Evolutionary conservation across 2,888 invertebrate species (phyloP), one percentile per base, ranked within the genome.

Genomic region (Drosophila mulleri): DNA sequence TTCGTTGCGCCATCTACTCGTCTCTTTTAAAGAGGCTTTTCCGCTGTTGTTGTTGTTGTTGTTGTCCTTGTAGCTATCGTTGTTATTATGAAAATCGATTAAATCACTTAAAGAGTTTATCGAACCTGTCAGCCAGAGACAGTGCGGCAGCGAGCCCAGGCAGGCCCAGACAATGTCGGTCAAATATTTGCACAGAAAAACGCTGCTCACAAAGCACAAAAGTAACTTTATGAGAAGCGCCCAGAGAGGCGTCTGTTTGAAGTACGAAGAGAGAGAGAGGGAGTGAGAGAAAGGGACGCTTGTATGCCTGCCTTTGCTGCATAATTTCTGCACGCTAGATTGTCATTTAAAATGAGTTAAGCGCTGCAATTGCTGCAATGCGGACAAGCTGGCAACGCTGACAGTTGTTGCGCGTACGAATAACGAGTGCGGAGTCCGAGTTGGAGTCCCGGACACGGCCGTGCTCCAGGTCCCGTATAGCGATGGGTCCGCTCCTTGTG

Each of bases 291-390:
- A 2, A 7, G n/a, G 32, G 32, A 7, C 32, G 32, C 11, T 32
- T 20, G 35, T 20, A 9, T 9, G 41, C 16, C 14, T 7, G 12
- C 35, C 48, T 42, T 50, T 50, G 60, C 59, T 42, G 81, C 82
- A 89, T 89, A 84, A 81, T 77, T 87, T 85, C 64, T 78, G 90
- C 91, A 91, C 91, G 91, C 91, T 84, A 91, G 89, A 89, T 88
- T 91, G 91, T 91, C 91, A 90, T 91, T 91, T 91, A 83, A 84
- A 90, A 90, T 87, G 86, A 91, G 88, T 91, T 91, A 91, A 90
- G 83, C 78, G 77, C 69, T 57, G 77, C 80, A 74, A 86, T 69
- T 83, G 85, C 84, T 84, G 84, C 84, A 84, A 70, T 84, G 84
- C 84, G 82, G 87, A 83, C 79, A 82, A 71, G 57, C 52, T 79